Percentiles rank a stretch among this genome's conserved stretches.
phyloP scores from a whole-genome alignment of 2,888 invertebrate genomes.

The Periphyllus acericola region DNA sequence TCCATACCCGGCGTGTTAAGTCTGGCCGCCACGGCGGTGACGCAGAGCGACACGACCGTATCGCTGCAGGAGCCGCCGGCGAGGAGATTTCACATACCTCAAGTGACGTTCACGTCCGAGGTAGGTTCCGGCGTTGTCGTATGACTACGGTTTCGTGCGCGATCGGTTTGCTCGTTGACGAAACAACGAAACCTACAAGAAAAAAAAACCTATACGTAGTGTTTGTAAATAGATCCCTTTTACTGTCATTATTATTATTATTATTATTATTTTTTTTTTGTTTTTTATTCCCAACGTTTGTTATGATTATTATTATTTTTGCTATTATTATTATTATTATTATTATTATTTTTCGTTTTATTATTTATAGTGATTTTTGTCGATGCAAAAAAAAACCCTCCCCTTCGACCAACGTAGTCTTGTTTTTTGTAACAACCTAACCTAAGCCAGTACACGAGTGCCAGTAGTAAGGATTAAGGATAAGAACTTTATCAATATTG shows the following conservation, averaged over 20 bases:
- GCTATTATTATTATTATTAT: slow-evolving; percentile 10
- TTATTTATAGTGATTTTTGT: not conserved
- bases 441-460: slow-evolving; percentile 41
- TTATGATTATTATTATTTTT: slow-evolving; percentile 35
- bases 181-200: not conserved
- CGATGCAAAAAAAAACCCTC: not conserved
- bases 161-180: not conserved
- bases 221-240: slow-evolving; percentile 17
- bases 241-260: no score
- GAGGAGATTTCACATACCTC: slow-evolving; percentile 78
- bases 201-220: not conserved
- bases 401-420: not conserved
- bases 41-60: slow-evolving; percentile 70
- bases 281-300: slow-evolving; percentile 38
- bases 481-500: not conserved
- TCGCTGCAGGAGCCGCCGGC: slow-evolving; percentile 74
- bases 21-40: slow-evolving; percentile 72
- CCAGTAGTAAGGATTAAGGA: slow-evolving; percentile 13
- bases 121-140: slow-evolving; percentile 90
- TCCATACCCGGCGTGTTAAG: slow-evolving; percentile 64
- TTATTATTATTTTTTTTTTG: slow-evolving; percentile 47
- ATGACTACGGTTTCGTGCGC: slow-evolving; percentile 67
- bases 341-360: slow-evolving; percentile 12
- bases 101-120: slow-evolving; percentile 90
- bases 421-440: not conserved